These are phyloP conservation scores for Dunckerocampus dactyliophorus DNA, from an alignment of 2,113 vertebrate species.

Conservation along the genomic window DNA sequence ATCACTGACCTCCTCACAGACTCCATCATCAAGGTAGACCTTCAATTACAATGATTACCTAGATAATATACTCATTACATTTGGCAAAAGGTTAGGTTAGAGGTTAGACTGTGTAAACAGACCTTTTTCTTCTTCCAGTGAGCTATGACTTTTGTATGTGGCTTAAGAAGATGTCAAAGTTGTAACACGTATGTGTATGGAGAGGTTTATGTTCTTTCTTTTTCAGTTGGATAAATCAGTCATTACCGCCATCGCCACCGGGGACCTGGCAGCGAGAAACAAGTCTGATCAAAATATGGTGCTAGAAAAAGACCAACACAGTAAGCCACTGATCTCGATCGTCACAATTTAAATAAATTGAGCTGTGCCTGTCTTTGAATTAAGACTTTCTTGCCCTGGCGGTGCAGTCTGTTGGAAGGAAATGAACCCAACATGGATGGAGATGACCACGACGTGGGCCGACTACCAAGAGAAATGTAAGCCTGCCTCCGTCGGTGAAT, in stretches of 20 bases:
- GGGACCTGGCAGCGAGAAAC: slow-evolving; percentile 76
- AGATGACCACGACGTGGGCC: slow-evolving; percentile 69
- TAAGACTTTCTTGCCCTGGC: slow-evolving; percentile 77
- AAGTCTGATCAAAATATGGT: slow-evolving; percentile 88
- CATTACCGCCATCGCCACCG: slow-evolving; percentile 82
- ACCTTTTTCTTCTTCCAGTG: no score
- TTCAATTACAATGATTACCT: neutral
- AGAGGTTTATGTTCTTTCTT: neutral
- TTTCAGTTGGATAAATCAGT: slow-evolving; percentile 87
- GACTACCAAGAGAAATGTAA: slow-evolving; percentile 81
- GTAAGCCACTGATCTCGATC: slow-evolving; percentile 62
- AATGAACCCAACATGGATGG: slow-evolving; percentile 66
- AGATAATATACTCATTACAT: no score
- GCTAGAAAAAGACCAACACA: slow-evolving; percentile 69
- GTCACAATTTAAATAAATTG: neutral
- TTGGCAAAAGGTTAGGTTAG: no score
- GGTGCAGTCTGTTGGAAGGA: slow-evolving; percentile 73
- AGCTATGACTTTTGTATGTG: no score
- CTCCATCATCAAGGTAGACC: slow-evolving; percentile 85
- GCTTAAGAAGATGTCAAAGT: no score
- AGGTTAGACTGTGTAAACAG: no score
- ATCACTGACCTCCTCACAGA: slow-evolving; percentile 93
- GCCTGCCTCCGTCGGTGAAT: slow-evolving; percentile 39
- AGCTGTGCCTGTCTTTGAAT: neutral
- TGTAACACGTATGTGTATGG: no score